Base-by-base conservation (phyloP, 2,797 vertebrate genomes). In the Trematomus bernacchii region DNA sequence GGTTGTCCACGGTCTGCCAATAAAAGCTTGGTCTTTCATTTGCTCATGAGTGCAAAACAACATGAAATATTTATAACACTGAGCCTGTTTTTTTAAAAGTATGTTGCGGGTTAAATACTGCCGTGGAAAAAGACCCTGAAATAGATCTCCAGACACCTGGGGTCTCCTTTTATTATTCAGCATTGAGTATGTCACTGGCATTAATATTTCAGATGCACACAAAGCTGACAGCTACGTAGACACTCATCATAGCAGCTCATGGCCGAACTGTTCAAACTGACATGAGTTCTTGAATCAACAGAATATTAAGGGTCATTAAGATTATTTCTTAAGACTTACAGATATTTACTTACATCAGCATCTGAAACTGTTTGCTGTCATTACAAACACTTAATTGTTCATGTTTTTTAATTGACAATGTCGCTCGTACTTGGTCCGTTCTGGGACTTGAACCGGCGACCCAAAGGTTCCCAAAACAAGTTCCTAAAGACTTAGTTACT, bases 151-250 rank as follows among this genome's bases (percentile, higher is more conserved):
- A 63, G 48, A 64, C 68, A 72, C 55, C 44, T 10, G 43, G 62
- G 48, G 11, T 46, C 48, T 63, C 52, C 44, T 73, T 42, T 73
- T 44, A 71, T 64, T 30, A 15, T 30, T 50, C 33, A n/a, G 18
- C 14, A 23, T 27, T 16, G 48, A 51, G 53, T 1, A 6, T 9
- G 48, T 71, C 66, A n/a, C 37, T 10, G 21, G 8, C 61, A 64
- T 74, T 51, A 69, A 66, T 59, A 78, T 69, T 77, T 74, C 50
- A 66, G 7, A 53, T 19, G 37, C 12, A 73, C 61, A 71, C 73
- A 62, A 47, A 54, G 52, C 58, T 51, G 70, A 18, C 67, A 62
- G 57, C 44, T 47, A n/a, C 62, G 27, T 3, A 3, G 19, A 27
- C n/a, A 23, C 50, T 18, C 3, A 18, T 46, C 43, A 48, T 43